Evolutionary conservation across 2,113 vertebrate genomes (phyloP), one percentile per base, ranked within the genome.

Genomic region (Hypomesus transpacificus): DNA sequence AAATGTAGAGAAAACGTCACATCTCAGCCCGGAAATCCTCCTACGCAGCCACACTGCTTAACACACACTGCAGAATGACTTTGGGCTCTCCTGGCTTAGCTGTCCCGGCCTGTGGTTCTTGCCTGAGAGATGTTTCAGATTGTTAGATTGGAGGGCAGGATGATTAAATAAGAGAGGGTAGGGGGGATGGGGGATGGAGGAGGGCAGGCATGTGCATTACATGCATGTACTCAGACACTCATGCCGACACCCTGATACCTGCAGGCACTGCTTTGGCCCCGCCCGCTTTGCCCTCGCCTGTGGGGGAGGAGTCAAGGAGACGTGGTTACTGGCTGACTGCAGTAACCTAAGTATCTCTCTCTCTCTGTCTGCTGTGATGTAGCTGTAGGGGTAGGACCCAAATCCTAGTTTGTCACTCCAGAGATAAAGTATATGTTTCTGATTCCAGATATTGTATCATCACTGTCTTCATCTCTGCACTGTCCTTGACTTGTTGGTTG

Each of bases 281-380:
- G 6, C 22, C 50, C 68, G 17, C 62, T 11, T 63, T n/a, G 16
- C 78, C 75, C 76, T 69, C 71, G 66, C 75, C 75, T 76, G 24
- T 0, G 69, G 17, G 60, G 13, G 16, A 75, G 50, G 71, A 65
- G 18, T 75, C 22, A 77, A 7, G n/a, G 34, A 74, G 67, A 61
- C n/a, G 3, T 20, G 31, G 20, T 65, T 39, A 26, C 11, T 0
- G 7, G 14, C 7, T 67, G 50, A 5, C 17, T 3, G 21, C 5
- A 22, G 2, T 20, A 60, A 75, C 34, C 18, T 34, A 51, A 75
- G 39, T 14, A 57, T n/a, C 2, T 28, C 51, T 26, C 50, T 4
- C 56, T 22, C 14, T 59, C 62, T 9, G 58, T 61, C 6, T 1
- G 21, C 59, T 59, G 16, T 3, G 31, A 20, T n/a, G 65, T 21